Evolutionary conservation across 1,140 invertebrate species (phyloP).

Genomic region (Platyura marginata): DNA sequence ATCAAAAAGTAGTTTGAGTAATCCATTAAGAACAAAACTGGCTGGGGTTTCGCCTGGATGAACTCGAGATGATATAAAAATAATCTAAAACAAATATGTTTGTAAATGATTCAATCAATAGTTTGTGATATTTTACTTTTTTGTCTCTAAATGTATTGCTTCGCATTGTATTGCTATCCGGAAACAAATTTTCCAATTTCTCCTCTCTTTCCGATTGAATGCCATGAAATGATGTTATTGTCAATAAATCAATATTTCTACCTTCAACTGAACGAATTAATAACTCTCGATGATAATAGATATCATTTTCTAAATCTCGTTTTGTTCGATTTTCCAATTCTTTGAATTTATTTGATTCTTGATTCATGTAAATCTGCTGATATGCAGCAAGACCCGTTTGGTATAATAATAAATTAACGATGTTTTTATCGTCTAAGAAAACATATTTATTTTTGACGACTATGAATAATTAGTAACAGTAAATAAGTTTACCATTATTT

Average conservation of each 20-base stretch:
- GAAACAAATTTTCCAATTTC: conserved; percentile 58
- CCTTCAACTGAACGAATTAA: conserved; percentile 67
- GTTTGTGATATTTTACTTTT: conserved; percentile 1
- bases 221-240: conserved; percentile 68
- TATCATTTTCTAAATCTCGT: conserved; percentile 31
- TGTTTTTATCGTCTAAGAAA: too few species aligned
- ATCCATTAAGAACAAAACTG: conserved; percentile 85
- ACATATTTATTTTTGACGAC: too few species aligned
- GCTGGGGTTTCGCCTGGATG: conserved; percentile 90
- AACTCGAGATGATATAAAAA: conserved; percentile 77
- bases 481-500: neutral
- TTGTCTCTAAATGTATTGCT: conserved; percentile 5
- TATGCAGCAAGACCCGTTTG: too few species aligned
- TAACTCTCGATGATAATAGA: conserved; percentile 76
- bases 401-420: too few species aligned
- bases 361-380: too few species aligned
- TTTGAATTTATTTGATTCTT: too few species aligned
- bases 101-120: neutral
- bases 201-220: conserved; percentile 51
- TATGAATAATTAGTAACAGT: neutral
- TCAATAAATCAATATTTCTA: conserved; percentile 67
- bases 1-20: conserved; percentile 59
- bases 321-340: conserved; percentile 5
- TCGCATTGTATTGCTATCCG: conserved; percentile 28
- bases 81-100: conserved; percentile 31